Percentiles rank a stretch among this genome's conserved stretches.
These are phyloP conservation scores for Tanytarsus gracilentus DNA, from an alignment of 2,888 invertebrate species.

Conservation along the genomic window DNA sequence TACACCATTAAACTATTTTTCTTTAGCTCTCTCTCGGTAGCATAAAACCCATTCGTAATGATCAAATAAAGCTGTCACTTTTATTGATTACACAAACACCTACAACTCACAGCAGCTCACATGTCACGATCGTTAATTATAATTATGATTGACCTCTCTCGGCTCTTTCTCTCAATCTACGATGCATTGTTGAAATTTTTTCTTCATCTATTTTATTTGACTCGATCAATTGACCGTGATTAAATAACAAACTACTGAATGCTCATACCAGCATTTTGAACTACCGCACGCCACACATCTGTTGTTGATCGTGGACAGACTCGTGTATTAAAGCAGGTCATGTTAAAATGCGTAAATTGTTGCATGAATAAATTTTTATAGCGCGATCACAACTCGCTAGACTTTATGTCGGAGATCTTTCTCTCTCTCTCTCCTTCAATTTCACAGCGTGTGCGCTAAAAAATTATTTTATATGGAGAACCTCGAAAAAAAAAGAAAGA, in stretches of 20 bases:
- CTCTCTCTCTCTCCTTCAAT: neutral
- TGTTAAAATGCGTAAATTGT: conserved; percentile 8
- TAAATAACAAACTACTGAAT: conserved; percentile 11
- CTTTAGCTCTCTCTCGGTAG: neutral
- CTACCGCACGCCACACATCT: neutral
- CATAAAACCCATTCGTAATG: neutral
- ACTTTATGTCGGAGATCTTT: conserved; percentile 18
- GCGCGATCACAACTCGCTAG: neutral
- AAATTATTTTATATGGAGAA: too few relatives aligned
- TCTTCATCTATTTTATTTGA: neutral
- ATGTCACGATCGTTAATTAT: conserved; percentile 8
- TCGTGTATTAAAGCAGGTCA: conserved; percentile 27
- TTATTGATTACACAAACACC: conserved; percentile 27
- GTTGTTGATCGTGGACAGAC: conserved; percentile 2
- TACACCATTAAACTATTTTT: neutral
- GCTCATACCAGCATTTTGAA: too few relatives aligned
- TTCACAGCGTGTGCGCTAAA: too few relatives aligned
- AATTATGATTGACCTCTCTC: conserved; percentile 27
- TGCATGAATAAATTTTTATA: conserved; percentile 6
- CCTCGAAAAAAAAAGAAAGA: too few relatives aligned
- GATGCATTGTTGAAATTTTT: too few relatives aligned
- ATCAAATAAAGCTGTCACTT: conserved; percentile 26
- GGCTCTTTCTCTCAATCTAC: conserved; percentile 17
- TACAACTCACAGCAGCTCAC: too few relatives aligned
- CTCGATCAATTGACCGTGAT: conserved; percentile 16